phyloP scores from a whole-genome alignment of 2,113 vertebrate genomes.

The Antigone vipio region DNA sequence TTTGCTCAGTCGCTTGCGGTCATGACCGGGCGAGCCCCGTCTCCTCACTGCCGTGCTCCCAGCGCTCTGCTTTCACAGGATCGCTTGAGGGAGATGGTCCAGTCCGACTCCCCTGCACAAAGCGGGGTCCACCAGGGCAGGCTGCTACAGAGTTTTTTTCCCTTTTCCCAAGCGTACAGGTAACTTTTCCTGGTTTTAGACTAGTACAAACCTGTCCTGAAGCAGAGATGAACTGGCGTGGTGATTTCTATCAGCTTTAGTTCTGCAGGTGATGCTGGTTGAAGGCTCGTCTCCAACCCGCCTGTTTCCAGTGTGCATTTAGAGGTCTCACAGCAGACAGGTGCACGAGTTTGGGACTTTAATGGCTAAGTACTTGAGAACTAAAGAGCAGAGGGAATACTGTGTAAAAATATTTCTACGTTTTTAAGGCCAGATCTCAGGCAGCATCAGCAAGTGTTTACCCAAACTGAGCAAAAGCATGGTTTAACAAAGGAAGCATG shows the following conservation, averaged over 20 bases:
- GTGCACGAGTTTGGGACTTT: neutral
- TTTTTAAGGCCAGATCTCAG: neutral
- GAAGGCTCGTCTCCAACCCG: neutral
- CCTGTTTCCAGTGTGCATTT: neutral
- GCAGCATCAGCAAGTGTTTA: neutral
- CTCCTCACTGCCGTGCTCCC: accelerated
- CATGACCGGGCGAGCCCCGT: neutral
- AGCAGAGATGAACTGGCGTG: neutral
- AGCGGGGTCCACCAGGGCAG: neutral
- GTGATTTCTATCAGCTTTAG: neutral
- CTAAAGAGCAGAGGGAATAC: neutral
- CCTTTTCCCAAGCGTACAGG: neutral
- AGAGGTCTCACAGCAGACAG: neutral
- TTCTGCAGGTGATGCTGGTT: neutral
- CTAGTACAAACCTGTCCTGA: neutral
- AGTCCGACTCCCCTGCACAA: accelerated
- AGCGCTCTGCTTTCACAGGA: neutral
- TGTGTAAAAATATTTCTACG: accelerated
- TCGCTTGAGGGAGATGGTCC: neutral
- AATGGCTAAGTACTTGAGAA: too few species aligned
- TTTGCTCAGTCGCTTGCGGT: neutral
- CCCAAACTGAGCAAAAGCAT: neutral
- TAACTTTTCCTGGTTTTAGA: neutral
- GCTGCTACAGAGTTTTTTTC: accelerated
- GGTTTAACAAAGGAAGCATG: neutral